Base-by-base conservation (phyloP, 2,113 vertebrate genomes). In the Amphiprion ocellaris region DNA sequence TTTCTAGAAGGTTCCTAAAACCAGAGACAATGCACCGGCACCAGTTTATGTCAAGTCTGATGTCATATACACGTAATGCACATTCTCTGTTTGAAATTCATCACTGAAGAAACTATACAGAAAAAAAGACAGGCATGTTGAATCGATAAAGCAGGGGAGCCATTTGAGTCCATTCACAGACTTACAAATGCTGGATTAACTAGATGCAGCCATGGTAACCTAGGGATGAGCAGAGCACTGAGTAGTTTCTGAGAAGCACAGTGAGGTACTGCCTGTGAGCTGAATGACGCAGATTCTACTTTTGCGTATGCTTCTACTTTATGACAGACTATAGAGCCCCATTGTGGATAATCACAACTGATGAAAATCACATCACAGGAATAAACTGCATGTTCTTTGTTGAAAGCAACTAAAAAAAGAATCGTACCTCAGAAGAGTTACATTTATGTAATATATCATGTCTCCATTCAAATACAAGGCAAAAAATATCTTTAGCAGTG, bases 151-250 rank as follows among this genome's bases (percentile, higher is more conserved):
- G 80, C 69, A 87, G 74, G 30, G 33, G 75, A 89, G 80, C 71
- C 64, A 80, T 74, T 81, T 6, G 54, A 79, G 77, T 89, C 85
- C 91, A 92, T 92, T 92, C 87, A 92, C 64, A 91, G 74, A 87
- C 68, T 90, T 71, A 85, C 67, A 84, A 81, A 89, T 61, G 56
- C 79, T 91, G 76, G 79, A 87, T 90, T 79, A 84, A 86, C 75
- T 78, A 73, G 81, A 84, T 63, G 92, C 91, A 91, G 79, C 90
- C 91, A 92, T 92, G 90, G 91, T 88, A 92, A 93, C 91, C 62
- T 91, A 60, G 70, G 62, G 75, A 87, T 79, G 87, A 89, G 85
- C 68, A 56, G 65, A 87, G 86, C 89, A 82, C 46, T 80, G 87
- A 89, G 81, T 81, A 82, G 68, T 91, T 87, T 88, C 80, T 88